These are phyloP conservation scores for Turnix velox DNA, from an alignment of 2,113 vertebrate species.

Conservation along the genomic window DNA sequence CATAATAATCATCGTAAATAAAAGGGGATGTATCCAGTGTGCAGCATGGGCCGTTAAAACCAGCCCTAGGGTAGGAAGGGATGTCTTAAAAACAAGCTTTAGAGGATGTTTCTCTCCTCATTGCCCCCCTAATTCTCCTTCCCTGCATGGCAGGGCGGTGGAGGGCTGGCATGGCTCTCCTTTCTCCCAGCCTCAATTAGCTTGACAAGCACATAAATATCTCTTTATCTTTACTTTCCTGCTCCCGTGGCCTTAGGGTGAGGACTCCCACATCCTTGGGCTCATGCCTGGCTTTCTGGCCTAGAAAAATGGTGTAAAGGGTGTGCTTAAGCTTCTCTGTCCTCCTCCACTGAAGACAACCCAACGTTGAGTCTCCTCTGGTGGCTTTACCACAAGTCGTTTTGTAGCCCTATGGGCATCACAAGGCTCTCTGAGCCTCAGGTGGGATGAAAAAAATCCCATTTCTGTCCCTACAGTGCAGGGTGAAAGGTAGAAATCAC, in stretches of 20 bases:
- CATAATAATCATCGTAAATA: conserved; percentile 55
- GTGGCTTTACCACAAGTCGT: not conserved
- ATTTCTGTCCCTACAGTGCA: not conserved
- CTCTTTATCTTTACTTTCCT: not conserved
- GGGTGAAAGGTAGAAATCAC: not conserved
- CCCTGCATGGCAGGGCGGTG: not conserved
- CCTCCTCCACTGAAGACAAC: not conserved
- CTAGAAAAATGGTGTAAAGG: not conserved
- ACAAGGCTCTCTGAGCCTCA: accelerated
- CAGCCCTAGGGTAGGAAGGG: conserved; percentile 38
- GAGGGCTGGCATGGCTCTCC: not conserved
- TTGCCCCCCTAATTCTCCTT: conserved; percentile 50
- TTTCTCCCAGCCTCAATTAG: not conserved
- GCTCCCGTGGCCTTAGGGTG: not conserved
- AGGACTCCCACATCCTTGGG: not conserved
- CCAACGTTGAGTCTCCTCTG: accelerated
- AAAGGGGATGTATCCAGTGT: conserved; percentile 39
- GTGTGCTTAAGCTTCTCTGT: not conserved
- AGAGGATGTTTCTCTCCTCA: conserved; percentile 35
- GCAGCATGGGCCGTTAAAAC: conserved; percentile 28
- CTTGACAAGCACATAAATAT: not conserved
- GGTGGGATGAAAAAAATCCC: not conserved
- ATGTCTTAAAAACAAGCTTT: conserved; percentile 54
- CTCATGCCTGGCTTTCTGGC: not conserved
- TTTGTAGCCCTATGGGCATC: accelerated